Base-by-base conservation (phyloP, 2,797 vertebrate species). In the Bufotes viridis region DNA sequence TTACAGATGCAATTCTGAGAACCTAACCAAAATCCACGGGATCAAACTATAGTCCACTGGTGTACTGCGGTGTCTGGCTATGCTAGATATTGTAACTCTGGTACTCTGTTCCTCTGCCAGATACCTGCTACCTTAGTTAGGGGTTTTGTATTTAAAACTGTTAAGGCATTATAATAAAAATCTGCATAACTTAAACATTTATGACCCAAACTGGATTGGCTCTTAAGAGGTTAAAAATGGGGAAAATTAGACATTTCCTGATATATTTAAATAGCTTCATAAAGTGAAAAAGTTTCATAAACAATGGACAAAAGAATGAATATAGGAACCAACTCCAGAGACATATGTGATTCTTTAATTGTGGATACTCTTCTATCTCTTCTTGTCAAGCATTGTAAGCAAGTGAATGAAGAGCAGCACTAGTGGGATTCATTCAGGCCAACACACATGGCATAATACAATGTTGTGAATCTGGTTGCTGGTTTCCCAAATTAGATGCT, bases 371-470 rank as follows among this genome's bases (percentile, higher is more conserved):
- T 81, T 60, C 80, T 20, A 81, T 29, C 34, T 29, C 34, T 51
- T 67, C 42, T 22, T 81, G 61, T 81, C 80, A 81, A 42, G 26
- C 42, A 65, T 22, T 65, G 80, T 67, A 81, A 81, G 80, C 15
- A 53, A 81, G 34, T 81, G 65, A 81, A 51, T 81, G 80, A 81
- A 67, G 61, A 51, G 61, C 60, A 51, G 80, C 80, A 81, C 60
- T 81, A 26, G 61, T 65, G 80, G 80, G 80, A 81, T 65, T 81
- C 61, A 24, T 22, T 51, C 9, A 81, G 80, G 80, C 61, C 20
- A 81, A 65, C 60, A 65, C 61, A 81, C 60, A 81, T 81, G 74
- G 49, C 74, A 78, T 72, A 78, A 53, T 65, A 15, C 51, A 29
- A 81, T 81, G 78, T 34, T 80, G 34, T n/a, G 60, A 63, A 49